Conservation (phyloP, 2,888 invertebrate species). For the Andricus quercusramuli region DNA sequence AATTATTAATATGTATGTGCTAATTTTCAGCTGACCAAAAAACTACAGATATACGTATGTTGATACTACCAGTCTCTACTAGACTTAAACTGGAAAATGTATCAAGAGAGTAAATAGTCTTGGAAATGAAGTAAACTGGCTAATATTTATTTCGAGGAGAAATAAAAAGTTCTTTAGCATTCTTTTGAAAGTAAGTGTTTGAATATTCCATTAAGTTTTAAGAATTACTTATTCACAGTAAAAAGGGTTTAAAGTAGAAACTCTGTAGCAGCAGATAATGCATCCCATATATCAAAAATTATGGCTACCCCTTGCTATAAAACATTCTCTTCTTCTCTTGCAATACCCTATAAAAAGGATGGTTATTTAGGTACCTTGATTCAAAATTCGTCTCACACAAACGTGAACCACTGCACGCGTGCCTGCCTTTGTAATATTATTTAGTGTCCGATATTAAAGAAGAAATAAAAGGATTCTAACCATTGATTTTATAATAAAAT, state of each 20-base stretch:
- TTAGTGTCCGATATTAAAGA: not conserved
- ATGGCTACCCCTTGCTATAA: not conserved
- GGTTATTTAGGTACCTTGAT: slow-evolving; percentile 13
- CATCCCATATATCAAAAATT: slow-evolving; percentile 14
- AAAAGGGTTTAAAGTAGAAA: not conserved
- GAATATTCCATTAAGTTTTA: not conserved
- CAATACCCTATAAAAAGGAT: slow-evolving; percentile 31
- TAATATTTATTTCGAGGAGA: not conserved
- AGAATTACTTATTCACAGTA: not conserved
- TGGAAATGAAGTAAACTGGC: not conserved
- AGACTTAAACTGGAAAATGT: too few species aligned
- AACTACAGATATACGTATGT: too few species aligned
- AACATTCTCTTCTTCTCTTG: slow-evolving; percentile 18
- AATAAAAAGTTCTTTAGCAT: not conserved
- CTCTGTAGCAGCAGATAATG: not conserved
- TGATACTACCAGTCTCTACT: too few species aligned
- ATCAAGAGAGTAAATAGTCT: too few species aligned
- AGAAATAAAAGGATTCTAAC: not conserved
- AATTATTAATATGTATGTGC: too few species aligned
- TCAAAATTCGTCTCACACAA: slow-evolving; percentile 11
- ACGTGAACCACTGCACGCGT: not conserved
- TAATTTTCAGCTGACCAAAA: too few species aligned
- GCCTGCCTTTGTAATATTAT: not conserved
- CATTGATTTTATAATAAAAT: not conserved
- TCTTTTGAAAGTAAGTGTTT: not conserved